Evolutionary conservation across 1,140 invertebrate genomes (phyloP).

Genomic region (Idris sp.): DNA sequence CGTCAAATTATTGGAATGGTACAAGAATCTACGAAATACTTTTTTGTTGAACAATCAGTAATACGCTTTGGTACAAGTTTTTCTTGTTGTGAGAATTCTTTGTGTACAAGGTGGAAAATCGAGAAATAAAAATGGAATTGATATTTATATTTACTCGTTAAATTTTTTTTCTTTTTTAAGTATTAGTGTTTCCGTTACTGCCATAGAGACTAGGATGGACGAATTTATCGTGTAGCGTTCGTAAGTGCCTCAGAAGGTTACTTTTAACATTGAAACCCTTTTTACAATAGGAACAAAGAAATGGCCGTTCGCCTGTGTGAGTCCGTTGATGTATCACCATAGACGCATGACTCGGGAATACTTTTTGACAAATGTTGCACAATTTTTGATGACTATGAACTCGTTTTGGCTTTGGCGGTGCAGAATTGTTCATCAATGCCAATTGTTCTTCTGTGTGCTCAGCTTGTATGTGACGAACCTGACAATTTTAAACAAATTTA

Average conservation of each 20-base stretch:
- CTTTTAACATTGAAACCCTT: slow-evolving; percentile 89
- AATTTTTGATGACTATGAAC: slow-evolving; percentile 82
- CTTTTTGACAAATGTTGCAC: slow-evolving; percentile 85
- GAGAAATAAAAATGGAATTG: no score
- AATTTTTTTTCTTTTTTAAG: slow-evolving; percentile 32
- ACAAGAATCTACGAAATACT: slow-evolving; percentile 56
- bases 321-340: slow-evolving; percentile 86
- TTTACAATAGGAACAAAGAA: slow-evolving; percentile 85
- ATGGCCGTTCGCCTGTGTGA: slow-evolving; percentile 85
- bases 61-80: slow-evolving; percentile 56
- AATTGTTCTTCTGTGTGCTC: slow-evolving; percentile 90
- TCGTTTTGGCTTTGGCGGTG: slow-evolving; percentile 81
- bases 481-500: no score
- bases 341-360: slow-evolving; percentile 86
- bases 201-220: slow-evolving; percentile 79
- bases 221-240: slow-evolving; percentile 84
- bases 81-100: slow-evolving; percentile 28
- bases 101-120: slow-evolving; percentile 45
- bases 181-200: slow-evolving; percentile 75
- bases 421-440: slow-evolving; percentile 87
- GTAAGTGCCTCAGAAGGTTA: slow-evolving; percentile 84
- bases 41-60: slow-evolving; percentile 49
- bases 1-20: slow-evolving; percentile 61
- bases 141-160: no score
- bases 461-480: slow-evolving; percentile 86